These are phyloP conservation scores for Dasysyrphus tricinctus DNA, from an alignment of 2,888 invertebrate genomes.

Conservation along the genomic window DNA sequence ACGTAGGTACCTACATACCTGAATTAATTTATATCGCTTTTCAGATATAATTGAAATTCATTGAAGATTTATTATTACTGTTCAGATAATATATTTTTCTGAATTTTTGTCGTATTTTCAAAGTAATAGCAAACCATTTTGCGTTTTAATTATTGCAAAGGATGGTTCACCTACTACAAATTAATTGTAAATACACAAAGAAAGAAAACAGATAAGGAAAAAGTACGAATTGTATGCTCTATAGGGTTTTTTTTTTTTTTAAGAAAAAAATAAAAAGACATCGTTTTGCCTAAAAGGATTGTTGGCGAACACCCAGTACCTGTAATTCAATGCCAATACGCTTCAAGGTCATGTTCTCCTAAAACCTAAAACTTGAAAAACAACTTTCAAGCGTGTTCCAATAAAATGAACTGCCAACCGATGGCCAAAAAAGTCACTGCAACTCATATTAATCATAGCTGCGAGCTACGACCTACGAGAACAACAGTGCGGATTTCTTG, in stretches of 20 bases:
- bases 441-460: not conserved
- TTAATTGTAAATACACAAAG: conserved; percentile 21
- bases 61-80: not conserved
- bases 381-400: not conserved
- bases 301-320: conserved; percentile 14
- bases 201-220: not conserved
- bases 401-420: not conserved
- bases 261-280: not conserved
- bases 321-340: conserved; percentile 32
- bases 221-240: not conserved
- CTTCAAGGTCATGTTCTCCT: conserved; percentile 10
- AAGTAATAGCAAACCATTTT: not conserved
- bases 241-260: not conserved
- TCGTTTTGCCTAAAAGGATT: not conserved
- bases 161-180: not conserved
- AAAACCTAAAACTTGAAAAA: not conserved
- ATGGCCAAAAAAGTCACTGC: not conserved
- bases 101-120: not conserved
- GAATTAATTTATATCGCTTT: too few species aligned
- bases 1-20: too few species aligned
- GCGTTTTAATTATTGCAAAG: conserved; percentile 8
- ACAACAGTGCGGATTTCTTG: not conserved
- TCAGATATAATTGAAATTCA: not conserved
- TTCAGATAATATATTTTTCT: not conserved
- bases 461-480: not conserved